Percentiles rank a stretch among this genome's conserved stretches.
These are phyloP conservation scores for Amniataba percoides DNA, from an alignment of 2,797 vertebrate genomes.

Conservation along the genomic window DNA sequence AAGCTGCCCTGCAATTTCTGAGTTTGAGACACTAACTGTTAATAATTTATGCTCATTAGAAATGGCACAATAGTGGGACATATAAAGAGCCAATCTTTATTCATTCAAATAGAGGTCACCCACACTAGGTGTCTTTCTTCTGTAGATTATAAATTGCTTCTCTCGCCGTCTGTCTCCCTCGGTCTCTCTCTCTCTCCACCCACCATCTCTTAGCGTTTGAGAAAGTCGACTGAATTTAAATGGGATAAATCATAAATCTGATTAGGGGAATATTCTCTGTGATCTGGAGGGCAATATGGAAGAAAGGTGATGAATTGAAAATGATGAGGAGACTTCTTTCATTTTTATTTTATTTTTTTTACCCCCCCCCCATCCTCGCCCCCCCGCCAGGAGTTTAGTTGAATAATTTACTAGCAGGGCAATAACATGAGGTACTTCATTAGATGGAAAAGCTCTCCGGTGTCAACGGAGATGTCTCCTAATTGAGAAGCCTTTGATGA, in stretches of 20 bases:
- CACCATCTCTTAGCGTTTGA: constrained; percentile 72
- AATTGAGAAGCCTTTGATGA: constrained; percentile 75
- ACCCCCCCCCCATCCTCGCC: constrained; percentile 5
- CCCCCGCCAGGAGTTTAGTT: constrained; percentile 71
- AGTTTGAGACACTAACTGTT: constrained; percentile 61
- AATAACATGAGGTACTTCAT: constrained; percentile 78
- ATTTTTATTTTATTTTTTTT: constrained; percentile 57
- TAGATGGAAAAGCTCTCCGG: constrained; percentile 72
- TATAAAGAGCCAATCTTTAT: constrained; percentile 83
- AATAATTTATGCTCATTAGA: constrained; percentile 82
- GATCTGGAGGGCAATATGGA: constrained; percentile 82
- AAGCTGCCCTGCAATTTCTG: constrained; percentile 38
- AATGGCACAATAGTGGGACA: constrained; percentile 72
- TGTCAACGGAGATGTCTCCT: constrained; percentile 70
- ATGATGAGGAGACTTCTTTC: constrained; percentile 81
- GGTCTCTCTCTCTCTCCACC: constrained; percentile 57
- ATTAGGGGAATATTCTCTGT: constrained; percentile 86
- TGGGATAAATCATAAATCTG: constrained; percentile 87
- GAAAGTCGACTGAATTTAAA: constrained; percentile 86
- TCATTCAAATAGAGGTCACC: constrained; percentile 84
- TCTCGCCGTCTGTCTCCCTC: constrained; percentile 47
- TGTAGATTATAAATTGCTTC: constrained; percentile 81
- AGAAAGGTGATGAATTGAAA: constrained; percentile 82
- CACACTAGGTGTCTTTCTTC: constrained; percentile 75
- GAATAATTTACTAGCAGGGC: constrained; percentile 79